Evolutionary conservation across 2,113 vertebrate species (phyloP).

Genomic region (Lonchura striata): DNA sequence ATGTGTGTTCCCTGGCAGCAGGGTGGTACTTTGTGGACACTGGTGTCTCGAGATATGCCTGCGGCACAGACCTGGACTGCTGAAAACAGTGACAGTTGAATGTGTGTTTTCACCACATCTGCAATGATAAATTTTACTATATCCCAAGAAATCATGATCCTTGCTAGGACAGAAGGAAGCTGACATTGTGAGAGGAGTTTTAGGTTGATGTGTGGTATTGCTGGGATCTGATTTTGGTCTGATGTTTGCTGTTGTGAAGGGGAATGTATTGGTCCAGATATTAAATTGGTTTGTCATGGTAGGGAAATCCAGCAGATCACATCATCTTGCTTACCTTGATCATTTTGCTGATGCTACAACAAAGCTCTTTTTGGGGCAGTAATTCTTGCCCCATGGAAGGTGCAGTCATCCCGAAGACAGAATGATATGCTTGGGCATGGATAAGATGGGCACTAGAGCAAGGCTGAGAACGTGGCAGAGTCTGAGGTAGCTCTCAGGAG

Average conservation of each 20-base stretch:
- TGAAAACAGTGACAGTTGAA: neutral
- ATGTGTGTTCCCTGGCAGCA: constrained; percentile 73
- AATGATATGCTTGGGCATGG: neutral
- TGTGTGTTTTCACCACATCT: neutral
- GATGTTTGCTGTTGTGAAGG: neutral
- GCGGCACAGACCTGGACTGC: neutral
- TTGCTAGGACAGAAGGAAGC: neutral
- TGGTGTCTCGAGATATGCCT: neutral
- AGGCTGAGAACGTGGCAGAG: neutral
- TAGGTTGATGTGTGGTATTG: neutral
- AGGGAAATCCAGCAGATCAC: neutral
- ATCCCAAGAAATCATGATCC: neutral
- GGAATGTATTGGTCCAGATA: neutral
- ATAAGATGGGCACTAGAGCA: neutral
- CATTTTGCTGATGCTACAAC: neutral
- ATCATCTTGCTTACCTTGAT: neutral
- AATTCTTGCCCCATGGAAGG: neutral
- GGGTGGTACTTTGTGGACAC: neutral
- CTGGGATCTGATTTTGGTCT: neutral
- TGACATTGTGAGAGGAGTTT: neutral
- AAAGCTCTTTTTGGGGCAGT: neutral
- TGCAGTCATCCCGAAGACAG: neutral
- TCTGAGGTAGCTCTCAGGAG: neutral
- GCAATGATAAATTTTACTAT: neutral
- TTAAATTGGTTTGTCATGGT: neutral